Base-by-base conservation (phyloP, 2,888 invertebrate genomes). In the Papilio protenor region DNA sequence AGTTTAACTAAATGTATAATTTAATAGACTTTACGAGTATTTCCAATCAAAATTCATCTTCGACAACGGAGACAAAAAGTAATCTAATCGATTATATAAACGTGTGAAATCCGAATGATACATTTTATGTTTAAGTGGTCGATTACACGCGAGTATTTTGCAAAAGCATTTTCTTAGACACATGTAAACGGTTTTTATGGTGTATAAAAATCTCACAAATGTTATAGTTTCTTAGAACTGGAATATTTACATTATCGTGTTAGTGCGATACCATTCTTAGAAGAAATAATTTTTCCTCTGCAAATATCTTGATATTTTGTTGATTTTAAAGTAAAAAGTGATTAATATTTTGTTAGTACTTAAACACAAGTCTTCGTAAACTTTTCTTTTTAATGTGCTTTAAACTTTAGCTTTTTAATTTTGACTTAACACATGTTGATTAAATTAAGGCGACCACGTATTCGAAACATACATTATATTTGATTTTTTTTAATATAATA, bases 91-190 rank as follows among this genome's bases (percentile, higher is more conserved):
- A 76, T 78, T 78, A 75, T 66, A 72, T 73, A 76, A 76, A 78
- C 73, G 78, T 76, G 78, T 76, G 78, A 78, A 76, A 73, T 75
- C 33, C 66, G 78, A 73, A 75, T 73, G 73, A 75, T 72, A 73
- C 66, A 73, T 78, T 78, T 78, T 76, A 78, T 76, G 12, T 57
- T n/a, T 76, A 73, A 78, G 33, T 76, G 69, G 18, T n/a, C 14
- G 45, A 73, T 21, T 55, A 73, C 78, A 78, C 64, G 78, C 78
- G 73, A 78, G 52, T 61, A 23, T 45, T 64, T 73, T 66, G 3
- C 73, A 27, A 69, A 78, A 33, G 55, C 49, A 45, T 71, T 78
- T 59, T 73, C 73, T 55, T 57, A 23, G 16, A 18, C 47, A 47
- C 75, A 76, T 55, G 78, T 40, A 73, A 57, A 76, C 57, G 75